Conservation (phyloP, 2,797 vertebrate genomes). For the Gymnothorax reevesii region DNA sequence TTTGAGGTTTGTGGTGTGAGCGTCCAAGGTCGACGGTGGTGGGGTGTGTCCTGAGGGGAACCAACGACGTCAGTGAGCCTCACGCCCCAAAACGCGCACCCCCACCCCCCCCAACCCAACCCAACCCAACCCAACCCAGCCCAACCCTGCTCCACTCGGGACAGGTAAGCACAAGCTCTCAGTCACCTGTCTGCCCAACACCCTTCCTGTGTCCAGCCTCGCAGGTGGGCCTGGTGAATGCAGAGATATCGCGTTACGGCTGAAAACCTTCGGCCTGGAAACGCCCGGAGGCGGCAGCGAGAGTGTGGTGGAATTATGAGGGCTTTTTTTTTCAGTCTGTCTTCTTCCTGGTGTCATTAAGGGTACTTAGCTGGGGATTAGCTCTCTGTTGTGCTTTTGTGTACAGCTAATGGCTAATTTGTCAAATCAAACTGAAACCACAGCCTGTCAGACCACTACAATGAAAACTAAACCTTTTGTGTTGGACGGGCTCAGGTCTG, state of each 20-base stretch:
- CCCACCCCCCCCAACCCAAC: not conserved
- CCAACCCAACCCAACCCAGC: not conserved
- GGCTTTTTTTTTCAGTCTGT: not conserved
- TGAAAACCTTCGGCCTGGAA: not conserved
- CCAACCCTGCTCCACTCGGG: not conserved
- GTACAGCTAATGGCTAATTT: slow-evolving; percentile 15
- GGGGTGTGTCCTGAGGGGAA: not conserved
- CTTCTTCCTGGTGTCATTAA: not conserved
- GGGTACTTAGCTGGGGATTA: slow-evolving; percentile 30
- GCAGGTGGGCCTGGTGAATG: not conserved
- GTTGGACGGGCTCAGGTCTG: slow-evolving; percentile 45
- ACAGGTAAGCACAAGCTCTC: slow-evolving; percentile 3
- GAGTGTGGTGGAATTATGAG: not conserved
- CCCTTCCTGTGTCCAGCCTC: not conserved
- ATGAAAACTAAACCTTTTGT: not conserved
- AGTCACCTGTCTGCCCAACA: not conserved
- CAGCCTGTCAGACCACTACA: not conserved
- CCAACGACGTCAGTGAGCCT: slow-evolving; percentile 1
- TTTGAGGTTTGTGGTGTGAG: not conserved
- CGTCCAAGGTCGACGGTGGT: not conserved
- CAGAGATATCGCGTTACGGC: not conserved
- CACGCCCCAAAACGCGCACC: slow-evolving; percentile 19
- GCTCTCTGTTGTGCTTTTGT: slow-evolving; percentile 24
- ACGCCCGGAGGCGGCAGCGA: not conserved
- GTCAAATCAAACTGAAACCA: slow-evolving; percentile 9